These are phyloP conservation scores for Umimayanthus kanabou DNA, from an alignment of 92 coral and sea anemone genomes.

Conservation along the genomic window DNA sequence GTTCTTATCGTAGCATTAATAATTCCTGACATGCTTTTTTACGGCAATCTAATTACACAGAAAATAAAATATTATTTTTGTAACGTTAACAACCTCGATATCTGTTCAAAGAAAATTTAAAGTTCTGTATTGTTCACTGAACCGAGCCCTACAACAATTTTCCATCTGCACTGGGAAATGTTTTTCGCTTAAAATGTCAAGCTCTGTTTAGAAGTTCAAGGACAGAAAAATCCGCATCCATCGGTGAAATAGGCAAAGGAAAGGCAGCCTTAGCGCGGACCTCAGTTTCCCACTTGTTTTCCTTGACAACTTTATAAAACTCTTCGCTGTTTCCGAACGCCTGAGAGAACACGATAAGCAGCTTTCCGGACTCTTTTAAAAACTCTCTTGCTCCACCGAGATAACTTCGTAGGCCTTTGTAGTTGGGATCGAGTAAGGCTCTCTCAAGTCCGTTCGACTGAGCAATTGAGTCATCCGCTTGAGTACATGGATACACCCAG, in stretches of 20 bases:
- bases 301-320: conserved; percentile 46
- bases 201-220: conserved; percentile 28
- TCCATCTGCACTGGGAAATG: background rate
- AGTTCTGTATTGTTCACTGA: background rate
- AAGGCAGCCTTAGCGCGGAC: conserved; percentile 25
- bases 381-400: conserved; percentile 57
- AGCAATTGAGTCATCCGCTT: conserved; percentile 27
- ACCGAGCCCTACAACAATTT: background rate
- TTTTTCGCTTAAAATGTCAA: background rate
- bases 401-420: conserved; percentile 56
- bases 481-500: conserved; percentile 61
- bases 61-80: background rate
- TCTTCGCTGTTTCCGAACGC: conserved; percentile 54
- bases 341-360: conserved; percentile 57
- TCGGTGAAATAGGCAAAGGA: conserved; percentile 29
- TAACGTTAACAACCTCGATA: conserved; percentile 1
- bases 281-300: conserved; percentile 53
- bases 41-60: background rate
- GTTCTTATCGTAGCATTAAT: background rate
- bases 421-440: conserved; percentile 56
- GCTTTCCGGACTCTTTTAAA: conserved; percentile 50
- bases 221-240: conserved; percentile 34
- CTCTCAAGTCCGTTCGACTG: conserved; percentile 50
- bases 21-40: background rate
- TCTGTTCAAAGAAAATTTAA: background rate